A percentile compares a stretch with the other conserved stretches of the same genome.
phyloP scores from a whole-genome alignment of 1,140 invertebrate species.

The Bombus vancouverensis region DNA sequence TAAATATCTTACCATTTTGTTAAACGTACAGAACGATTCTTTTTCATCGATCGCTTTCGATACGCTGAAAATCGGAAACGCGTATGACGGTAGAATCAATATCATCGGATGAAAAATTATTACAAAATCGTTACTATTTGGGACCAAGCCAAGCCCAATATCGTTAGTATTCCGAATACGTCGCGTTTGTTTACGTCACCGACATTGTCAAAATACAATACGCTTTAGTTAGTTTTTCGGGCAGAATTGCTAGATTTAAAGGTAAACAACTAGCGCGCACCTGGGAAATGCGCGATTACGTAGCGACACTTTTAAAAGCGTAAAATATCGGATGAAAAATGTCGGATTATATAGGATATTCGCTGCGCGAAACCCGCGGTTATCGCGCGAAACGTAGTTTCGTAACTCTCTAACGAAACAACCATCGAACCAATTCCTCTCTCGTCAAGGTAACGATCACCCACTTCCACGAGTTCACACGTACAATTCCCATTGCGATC shows the following conservation, averaged over 20 bases:
- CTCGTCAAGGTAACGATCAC: neutral
- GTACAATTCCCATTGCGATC: neutral
- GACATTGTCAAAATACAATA: too few relatives aligned
- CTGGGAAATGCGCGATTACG: too few relatives aligned
- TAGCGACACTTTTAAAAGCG: too few relatives aligned
- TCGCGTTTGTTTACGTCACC: neutral
- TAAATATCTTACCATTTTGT: neutral
- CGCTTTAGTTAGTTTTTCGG: too few relatives aligned
- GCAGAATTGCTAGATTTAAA: too few relatives aligned
- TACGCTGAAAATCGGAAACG: neutral
- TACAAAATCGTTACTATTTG: neutral
- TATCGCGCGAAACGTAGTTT: neutral
- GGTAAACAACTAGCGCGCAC: too few relatives aligned
- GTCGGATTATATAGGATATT: too few relatives aligned
- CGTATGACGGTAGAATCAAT: neutral
- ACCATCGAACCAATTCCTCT: neutral
- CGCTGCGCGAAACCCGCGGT: too few relatives aligned
- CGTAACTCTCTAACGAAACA: neutral
- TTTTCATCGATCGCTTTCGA: neutral
- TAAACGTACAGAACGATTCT: neutral
- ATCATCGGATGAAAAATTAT: too few relatives aligned
- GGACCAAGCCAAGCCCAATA: neutral
- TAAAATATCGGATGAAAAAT: too few relatives aligned
- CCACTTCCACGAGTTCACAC: neutral
- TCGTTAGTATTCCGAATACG: neutral